Percentiles rank a stretch among this genome's conserved stretches.
phyloP scores from a whole-genome alignment of 2,797 vertebrate genomes.

The Hemibagrus guttatus region DNA sequence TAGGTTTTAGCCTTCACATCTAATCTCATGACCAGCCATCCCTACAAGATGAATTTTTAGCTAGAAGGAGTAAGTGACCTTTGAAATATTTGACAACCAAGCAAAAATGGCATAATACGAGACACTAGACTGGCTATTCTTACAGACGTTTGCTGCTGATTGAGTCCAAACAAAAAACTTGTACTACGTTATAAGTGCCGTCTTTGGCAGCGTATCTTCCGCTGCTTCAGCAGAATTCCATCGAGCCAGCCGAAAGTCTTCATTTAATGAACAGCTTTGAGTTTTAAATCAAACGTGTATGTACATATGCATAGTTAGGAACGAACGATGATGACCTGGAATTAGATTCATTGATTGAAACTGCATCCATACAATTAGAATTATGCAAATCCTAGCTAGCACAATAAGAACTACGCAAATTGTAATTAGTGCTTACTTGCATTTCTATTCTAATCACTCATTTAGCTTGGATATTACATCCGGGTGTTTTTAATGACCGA shows the following conservation, averaged over 20 bases:
- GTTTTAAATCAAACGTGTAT: constrained; percentile 10
- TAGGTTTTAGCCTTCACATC: not conserved
- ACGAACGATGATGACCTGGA: not conserved
- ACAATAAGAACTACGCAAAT: not conserved
- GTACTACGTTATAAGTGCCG: not conserved
- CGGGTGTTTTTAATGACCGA: constrained; percentile 25
- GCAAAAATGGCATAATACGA: constrained; percentile 13
- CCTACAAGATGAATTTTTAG: not conserved
- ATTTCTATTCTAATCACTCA: constrained; percentile 22
- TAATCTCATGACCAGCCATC: not conserved
- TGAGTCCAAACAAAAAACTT: not conserved
- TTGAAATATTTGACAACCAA: constrained; percentile 26
- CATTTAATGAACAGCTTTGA: not conserved
- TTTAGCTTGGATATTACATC: constrained; percentile 16
- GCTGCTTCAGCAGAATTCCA: constrained; percentile 6
- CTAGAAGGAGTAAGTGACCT: constrained; percentile 30
- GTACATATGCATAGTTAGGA: constrained; percentile 4
- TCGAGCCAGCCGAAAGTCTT: not conserved
- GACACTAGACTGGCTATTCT: not conserved
- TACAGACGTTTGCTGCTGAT: constrained; percentile 11
- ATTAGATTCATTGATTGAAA: constrained; percentile 15
- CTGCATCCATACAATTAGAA: not conserved
- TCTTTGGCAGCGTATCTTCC: constrained; percentile 45
- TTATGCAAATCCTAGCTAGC: constrained; percentile 16
- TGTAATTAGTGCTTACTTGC: constrained; percentile 16